phyloP scores from a whole-genome alignment of 2,888 invertebrate species.

The Chelonus formosanus region DNA sequence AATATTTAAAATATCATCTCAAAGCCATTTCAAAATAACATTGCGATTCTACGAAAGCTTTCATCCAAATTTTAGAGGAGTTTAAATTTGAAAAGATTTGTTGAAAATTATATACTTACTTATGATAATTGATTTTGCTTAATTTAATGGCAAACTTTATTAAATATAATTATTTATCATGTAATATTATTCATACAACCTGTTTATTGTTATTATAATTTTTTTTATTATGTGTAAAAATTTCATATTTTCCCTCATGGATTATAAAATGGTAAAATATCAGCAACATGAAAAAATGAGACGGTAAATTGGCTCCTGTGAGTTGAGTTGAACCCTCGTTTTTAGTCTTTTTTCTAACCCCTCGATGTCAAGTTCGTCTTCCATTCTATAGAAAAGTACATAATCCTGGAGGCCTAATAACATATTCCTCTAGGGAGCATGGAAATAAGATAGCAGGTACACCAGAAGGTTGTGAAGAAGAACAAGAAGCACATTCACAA shows the following conservation, averaged over 20 bases:
- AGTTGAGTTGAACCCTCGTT: conserved; percentile 28
- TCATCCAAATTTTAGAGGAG: too few species aligned
- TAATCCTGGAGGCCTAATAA: conserved; percentile 57
- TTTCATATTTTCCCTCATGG: too few species aligned
- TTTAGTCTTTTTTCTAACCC: conserved; percentile 19
- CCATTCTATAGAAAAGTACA: conserved; percentile 51
- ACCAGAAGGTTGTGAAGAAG: conserved; percentile 14
- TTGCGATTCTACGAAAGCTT: too few species aligned
- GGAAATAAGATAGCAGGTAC: conserved; percentile 35
- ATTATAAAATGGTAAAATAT: neutral
- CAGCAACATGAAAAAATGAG: conserved; percentile 13
- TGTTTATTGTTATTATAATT: too few species aligned
- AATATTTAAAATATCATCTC: neutral
- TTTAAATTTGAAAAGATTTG: too few species aligned
- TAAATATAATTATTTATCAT: too few species aligned
- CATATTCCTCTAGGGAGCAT: conserved; percentile 53
- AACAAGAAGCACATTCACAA: conserved; percentile 6
- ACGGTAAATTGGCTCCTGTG: conserved; percentile 42
- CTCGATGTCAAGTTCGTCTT: conserved; percentile 31
- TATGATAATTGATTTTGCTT: too few species aligned
- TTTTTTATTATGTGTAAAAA: too few species aligned
- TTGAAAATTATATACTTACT: too few species aligned
- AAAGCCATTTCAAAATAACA: too few species aligned
- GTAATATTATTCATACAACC: too few species aligned
- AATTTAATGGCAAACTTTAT: too few species aligned